Evolutionary conservation across 1,140 invertebrate species (phyloP), one percentile per base, ranked within the genome.

Genomic region (Goniozus legneri): DNA sequence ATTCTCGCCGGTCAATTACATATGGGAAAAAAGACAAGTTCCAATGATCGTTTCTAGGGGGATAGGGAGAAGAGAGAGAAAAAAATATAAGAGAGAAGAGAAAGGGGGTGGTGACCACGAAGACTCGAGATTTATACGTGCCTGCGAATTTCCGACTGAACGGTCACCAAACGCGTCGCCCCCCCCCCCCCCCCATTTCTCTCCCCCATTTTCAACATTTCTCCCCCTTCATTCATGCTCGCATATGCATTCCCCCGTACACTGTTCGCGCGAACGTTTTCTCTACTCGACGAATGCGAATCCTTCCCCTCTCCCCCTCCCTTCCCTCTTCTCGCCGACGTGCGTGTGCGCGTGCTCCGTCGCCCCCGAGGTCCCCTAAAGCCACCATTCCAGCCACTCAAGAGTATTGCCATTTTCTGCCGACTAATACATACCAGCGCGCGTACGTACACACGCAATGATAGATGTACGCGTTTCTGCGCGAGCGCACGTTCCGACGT

Each of bases 231-330:
- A n/a, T n/a, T n/a, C n/a, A n/a, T n/a, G n/a, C n/a, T n/a, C n/a
- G 70, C 59, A 71, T 70, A 68, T 73, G 67, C 66, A 73, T 71
- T 67, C 66, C 51, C 59, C 58, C 46, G 58, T 65, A 54, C 65
- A 52, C 31, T 41, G 38, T 56, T 52, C 39, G 47, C 35, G 45
- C 57, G 58, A 58, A 54, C 54, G 55, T 52, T 56, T 44, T 60
- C 65, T 65, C 62, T 60, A 58, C 58, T 51, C 54, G n/a, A n/a
- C n/a, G 56, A 56, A 69, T 65, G 66, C 57, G 71, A 71, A 73
- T 71, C 69, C 67, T 69, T 66, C 62, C 58, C 45, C n/a, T n/a
- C n/a, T n/a, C n/a, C n/a, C n/a, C n/a, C n/a, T n/a, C n/a, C n/a
- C n/a, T n/a, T n/a, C n/a, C n/a, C n/a, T n/a, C n/a, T n/a, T n/a